These are phyloP conservation scores for Columba livia DNA, from an alignment of 2,113 vertebrate species.

Conservation along the genomic window DNA sequence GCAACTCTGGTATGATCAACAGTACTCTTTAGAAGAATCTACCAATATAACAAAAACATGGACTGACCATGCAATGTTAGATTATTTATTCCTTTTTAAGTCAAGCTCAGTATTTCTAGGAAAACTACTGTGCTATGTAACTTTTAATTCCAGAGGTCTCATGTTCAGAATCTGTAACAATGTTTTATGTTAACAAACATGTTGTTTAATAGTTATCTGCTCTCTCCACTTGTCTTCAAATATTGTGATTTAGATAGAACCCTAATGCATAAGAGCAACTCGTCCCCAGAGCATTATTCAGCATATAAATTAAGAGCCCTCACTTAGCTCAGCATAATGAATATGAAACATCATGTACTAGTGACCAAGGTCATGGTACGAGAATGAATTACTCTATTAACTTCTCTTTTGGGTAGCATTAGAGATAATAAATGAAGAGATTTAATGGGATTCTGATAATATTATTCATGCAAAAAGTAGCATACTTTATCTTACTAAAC, in stretches of 20 bases:
- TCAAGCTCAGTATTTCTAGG: neutral
- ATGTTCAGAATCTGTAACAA: slow-evolving; percentile 73
- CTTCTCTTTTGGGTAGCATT: slow-evolving; percentile 91
- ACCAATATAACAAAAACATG: neutral
- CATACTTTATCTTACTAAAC: slow-evolving; percentile 74
- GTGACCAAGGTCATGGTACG: slow-evolving; percentile 90
- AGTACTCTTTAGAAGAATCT: neutral
- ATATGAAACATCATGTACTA: slow-evolving; percentile 90
- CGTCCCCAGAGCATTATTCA: slow-evolving; percentile 88
- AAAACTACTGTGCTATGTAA: neutral
- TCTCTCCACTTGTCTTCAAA: slow-evolving; percentile 88
- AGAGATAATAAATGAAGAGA: slow-evolving; percentile 91
- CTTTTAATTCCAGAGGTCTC: slow-evolving; percentile 4
- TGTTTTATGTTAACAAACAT: slow-evolving; percentile 78
- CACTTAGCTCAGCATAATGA: slow-evolving; percentile 93
- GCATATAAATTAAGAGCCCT: slow-evolving; percentile 94
- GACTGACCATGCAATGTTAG: neutral
- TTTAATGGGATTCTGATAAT: slow-evolving; percentile 75
- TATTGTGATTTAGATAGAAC: slow-evolving; percentile 89
- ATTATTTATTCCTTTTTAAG: neutral
- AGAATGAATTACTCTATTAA: slow-evolving; percentile 97
- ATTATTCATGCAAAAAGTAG: slow-evolving; percentile 79
- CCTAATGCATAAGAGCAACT: slow-evolving; percentile 80
- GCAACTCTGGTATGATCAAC: neutral
- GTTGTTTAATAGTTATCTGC: slow-evolving; percentile 83